A percentile compares a stretch with the other conserved stretches of the same genome.
Evolutionary conservation across 2,113 vertebrate genomes (phyloP).

Genomic region (Hipposideros armiger): DNA sequence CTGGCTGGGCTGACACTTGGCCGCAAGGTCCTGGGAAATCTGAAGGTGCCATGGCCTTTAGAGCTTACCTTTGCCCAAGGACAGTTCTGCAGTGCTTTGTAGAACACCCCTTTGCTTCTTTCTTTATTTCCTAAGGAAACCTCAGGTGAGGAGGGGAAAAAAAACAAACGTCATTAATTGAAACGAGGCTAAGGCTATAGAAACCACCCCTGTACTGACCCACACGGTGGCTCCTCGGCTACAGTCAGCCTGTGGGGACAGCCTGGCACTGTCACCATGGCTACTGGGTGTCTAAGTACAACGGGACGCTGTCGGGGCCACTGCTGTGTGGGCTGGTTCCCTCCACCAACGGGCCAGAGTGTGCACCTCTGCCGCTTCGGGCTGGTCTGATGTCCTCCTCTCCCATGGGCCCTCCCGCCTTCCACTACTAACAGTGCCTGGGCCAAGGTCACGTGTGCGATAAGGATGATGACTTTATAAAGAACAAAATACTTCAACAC

Average conservation of each 20-base stretch:
- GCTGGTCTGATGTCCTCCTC: background rate
- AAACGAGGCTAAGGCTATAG: background rate
- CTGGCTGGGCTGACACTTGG: background rate
- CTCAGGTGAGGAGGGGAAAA: slow-evolving; percentile 81
- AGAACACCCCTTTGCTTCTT: slow-evolving; percentile 94
- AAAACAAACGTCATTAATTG: fast-evolving
- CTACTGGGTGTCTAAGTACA: fast-evolving
- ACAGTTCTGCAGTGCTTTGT: slow-evolving; percentile 95
- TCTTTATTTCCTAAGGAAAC: slow-evolving; percentile 92
- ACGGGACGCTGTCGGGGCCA: background rate
- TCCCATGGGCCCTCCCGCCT: background rate
- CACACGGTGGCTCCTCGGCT: fast-evolving
- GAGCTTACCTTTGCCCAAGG: slow-evolving; percentile 96
- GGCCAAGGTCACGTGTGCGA: fast-evolving
- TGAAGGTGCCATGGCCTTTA: too few species aligned
- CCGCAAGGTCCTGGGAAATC: background rate
- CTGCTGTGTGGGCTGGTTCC: background rate
- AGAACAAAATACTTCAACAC: background rate
- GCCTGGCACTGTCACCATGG: fast-evolving
- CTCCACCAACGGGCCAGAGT: fast-evolving
- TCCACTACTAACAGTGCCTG: fast-evolving
- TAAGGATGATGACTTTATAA: background rate
- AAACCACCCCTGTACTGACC: background rate
- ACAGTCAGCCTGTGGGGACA: too few species aligned
- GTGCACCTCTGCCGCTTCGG: fast-evolving